phyloP scores from a whole-genome alignment of 1,140 invertebrate species.

The Drepana arcuata region DNA sequence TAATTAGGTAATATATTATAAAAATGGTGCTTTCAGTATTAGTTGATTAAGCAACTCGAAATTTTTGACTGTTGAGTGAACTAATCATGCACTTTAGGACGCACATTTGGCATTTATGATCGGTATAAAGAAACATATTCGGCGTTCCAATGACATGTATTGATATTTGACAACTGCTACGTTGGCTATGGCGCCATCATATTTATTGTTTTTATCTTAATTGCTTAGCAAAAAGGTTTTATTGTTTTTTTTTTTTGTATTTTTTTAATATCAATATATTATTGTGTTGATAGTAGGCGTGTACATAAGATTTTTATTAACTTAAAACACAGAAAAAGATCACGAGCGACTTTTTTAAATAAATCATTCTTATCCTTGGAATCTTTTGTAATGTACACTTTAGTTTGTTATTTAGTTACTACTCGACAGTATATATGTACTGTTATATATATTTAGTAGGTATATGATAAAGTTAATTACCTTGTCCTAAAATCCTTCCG shows the following conservation, averaged over 20 bases:
- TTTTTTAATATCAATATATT: conserved; percentile 39
- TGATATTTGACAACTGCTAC: too few relatives aligned
- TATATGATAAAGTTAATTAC: too few relatives aligned
- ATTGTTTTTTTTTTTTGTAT: conserved; percentile 39
- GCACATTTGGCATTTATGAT: conserved; percentile 53
- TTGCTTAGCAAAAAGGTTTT: conserved; percentile 55
- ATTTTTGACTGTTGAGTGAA: conserved; percentile 24
- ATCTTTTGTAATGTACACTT: conserved; percentile 38
- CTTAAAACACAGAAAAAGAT: conserved; percentile 21
- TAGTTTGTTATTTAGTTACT: conserved; percentile 67
- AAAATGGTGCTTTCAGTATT: conserved; percentile 70
- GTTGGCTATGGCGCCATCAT: conserved; percentile 18
- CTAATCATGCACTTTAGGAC: conserved; percentile 19
- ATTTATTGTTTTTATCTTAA: conserved; percentile 44
- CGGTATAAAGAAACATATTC: too few relatives aligned
- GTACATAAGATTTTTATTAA: conserved; percentile 68
- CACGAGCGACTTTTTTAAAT: conserved; percentile 10
- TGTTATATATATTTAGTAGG: conserved; percentile 20
- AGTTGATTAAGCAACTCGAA: conserved; percentile 52
- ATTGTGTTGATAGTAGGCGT: conserved; percentile 46
- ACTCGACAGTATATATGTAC: conserved; percentile 47
- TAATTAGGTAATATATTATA: conserved; percentile 46
- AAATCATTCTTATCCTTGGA: conserved; percentile 15
- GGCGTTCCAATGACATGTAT: conserved; percentile 5
- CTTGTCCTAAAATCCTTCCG: too few relatives aligned